A percentile compares a stretch with the other conserved stretches of the same genome.
Conservation (phyloP, 2,113 vertebrate genomes). For the Pampusana beccarii region DNA sequence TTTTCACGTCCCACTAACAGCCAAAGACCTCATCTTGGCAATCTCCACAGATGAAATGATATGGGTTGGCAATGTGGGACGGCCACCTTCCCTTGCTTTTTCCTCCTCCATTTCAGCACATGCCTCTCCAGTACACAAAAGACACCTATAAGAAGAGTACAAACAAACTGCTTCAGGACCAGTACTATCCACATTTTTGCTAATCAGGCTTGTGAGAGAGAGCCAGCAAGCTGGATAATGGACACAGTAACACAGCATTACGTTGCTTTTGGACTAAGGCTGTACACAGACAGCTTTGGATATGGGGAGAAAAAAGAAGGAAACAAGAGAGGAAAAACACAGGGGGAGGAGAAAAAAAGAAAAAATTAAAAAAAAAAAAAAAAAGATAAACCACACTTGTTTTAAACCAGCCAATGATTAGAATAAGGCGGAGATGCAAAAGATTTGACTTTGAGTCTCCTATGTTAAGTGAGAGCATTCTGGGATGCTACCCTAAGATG, state of each 20-base stretch:
- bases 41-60: background rate
- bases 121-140: background rate
- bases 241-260: background rate
- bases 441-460: background rate
- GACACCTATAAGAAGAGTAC: background rate
- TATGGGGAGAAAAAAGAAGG: rapidly evolving
- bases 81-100: background rate
- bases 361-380: too few relatives aligned
- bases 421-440: background rate
- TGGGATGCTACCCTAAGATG: background rate
- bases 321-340: too few relatives aligned
- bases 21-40: background rate
- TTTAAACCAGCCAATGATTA: background rate
- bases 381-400: too few relatives aligned
- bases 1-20: too few relatives aligned
- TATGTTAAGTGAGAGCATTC: background rate
- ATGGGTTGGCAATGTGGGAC: background rate
- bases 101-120: background rate
- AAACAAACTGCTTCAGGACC: background rate
- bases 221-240: background rate
- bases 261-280: background rate
- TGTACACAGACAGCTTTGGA: background rate
- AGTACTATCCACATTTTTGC: background rate
- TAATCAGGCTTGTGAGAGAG: background rate
- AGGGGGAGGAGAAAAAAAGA: too few relatives aligned